Evolutionary conservation across 2,888 invertebrate genomes (phyloP).

Genomic region (Caenorhabditis auriculariae): DNA sequence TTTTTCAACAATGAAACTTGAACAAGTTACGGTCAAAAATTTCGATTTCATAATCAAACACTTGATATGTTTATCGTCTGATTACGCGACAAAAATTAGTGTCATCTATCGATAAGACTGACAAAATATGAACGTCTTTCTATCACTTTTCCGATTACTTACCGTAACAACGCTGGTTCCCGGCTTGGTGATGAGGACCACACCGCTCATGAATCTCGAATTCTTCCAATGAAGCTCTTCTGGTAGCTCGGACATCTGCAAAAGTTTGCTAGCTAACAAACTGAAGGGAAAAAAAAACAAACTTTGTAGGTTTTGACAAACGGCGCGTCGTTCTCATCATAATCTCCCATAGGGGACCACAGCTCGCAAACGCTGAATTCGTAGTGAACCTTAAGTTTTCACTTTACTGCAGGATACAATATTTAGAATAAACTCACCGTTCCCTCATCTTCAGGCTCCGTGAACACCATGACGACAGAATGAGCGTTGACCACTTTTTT

Average conservation of each 20-base stretch:
- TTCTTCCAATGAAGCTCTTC: constrained; percentile 54
- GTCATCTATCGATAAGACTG: no score
- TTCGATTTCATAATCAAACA: no score
- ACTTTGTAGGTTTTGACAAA: constrained; percentile 54
- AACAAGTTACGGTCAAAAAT: no score
- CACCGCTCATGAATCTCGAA: constrained; percentile 55
- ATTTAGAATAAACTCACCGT: constrained; percentile 25
- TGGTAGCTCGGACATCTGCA: constrained; percentile 50
- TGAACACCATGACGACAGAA: constrained; percentile 58
- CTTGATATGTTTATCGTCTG: no score
- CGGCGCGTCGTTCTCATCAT: constrained; percentile 54
- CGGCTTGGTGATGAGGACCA: constrained; percentile 60
- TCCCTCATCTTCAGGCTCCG: constrained; percentile 54
- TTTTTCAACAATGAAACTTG: no score
- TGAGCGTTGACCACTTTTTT: constrained; percentile 57
- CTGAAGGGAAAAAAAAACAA: not conserved
- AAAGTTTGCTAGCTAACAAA: not conserved
- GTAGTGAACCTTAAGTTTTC: constrained; percentile 52
- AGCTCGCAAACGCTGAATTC: constrained; percentile 62
- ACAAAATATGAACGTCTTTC: no score
- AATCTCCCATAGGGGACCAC: constrained; percentile 61
- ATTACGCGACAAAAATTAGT: no score
- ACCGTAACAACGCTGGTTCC: constrained; percentile 59
- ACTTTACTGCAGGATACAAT: not conserved
- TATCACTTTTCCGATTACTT: no score